Percentiles rank a stretch among this genome's conserved stretches.
These are phyloP conservation scores for Synodontis membranacea DNA, from an alignment of 2,113 vertebrate genomes.

Conservation along the genomic window DNA sequence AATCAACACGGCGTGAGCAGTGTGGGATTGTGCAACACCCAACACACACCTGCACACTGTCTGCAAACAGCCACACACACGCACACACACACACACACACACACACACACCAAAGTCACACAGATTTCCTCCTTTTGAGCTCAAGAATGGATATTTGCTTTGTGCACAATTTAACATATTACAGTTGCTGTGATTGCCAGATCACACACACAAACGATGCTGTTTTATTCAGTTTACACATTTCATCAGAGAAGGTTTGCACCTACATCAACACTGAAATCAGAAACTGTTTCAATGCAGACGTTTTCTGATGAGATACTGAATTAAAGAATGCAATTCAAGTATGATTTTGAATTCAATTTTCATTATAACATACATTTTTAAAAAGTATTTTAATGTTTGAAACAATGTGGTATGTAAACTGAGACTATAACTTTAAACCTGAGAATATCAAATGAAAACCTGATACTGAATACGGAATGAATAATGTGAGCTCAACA, in stretches of 20 bases:
- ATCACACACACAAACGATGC: neutral
- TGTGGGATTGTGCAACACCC: slow-evolving; percentile 57
- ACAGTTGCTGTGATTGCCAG: neutral
- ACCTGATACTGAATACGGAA: neutral
- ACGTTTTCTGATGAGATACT: neutral
- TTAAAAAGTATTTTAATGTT: neutral
- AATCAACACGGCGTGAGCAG: slow-evolving; percentile 65
- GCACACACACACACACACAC: slow-evolving; percentile 31
- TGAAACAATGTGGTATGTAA: neutral
- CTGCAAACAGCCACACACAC: slow-evolving; percentile 64
- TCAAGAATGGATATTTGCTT: neutral
- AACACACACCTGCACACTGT: slow-evolving; percentile 59
- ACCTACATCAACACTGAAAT: neutral
- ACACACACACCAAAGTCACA: slow-evolving; percentile 12
- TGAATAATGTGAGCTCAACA: no score
- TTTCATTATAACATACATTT: no score
- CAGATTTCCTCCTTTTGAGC: neutral
- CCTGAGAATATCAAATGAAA: neutral
- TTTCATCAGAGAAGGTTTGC: no score
- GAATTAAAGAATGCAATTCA: neutral
- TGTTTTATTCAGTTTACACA: neutral
- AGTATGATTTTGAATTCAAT: neutral
- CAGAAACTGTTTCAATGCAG: neutral
- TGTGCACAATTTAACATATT: neutral
- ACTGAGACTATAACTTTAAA: neutral